These are phyloP conservation scores for Salpingus planirostris DNA, from an alignment of 2,888 invertebrate genomes.

Conservation along the genomic window DNA sequence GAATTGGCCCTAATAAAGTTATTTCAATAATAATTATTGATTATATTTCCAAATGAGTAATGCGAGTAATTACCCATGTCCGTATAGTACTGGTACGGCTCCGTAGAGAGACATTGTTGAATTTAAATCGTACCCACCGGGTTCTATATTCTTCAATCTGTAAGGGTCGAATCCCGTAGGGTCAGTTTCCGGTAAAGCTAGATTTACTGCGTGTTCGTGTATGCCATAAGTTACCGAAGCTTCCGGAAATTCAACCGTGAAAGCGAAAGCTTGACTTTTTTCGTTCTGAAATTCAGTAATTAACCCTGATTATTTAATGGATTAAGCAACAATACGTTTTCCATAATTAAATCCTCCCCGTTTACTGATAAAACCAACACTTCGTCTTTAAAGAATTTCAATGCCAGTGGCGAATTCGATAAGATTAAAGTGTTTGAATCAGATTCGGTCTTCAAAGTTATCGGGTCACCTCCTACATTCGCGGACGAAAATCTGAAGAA, in stretches of 20 bases:
- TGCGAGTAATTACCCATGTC: constrained; percentile 68
- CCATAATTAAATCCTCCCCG: background rate
- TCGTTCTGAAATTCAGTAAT: background rate
- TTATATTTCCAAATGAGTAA: no score
- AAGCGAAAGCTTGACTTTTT: constrained; percentile 3
- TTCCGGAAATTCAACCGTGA: constrained; percentile 4
- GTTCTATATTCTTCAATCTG: constrained; percentile 85
- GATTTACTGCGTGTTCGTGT: constrained; percentile 86
- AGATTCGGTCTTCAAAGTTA: background rate
- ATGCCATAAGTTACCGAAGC: constrained; percentile 39
- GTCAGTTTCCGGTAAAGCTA: constrained; percentile 72
- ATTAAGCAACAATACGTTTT: no score
- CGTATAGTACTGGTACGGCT: constrained; percentile 78
- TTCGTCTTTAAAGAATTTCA: background rate
- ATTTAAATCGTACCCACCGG: constrained; percentile 89
- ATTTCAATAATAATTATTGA: background rate
- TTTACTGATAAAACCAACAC: background rate
- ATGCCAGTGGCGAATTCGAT: background rate
- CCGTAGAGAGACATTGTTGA: constrained; percentile 58
- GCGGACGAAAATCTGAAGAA: background rate
- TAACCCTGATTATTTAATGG: no score
- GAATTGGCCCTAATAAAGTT: constrained; percentile 30
- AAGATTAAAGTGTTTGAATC: background rate
- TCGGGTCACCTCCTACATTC: background rate
- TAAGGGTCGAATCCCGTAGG: constrained; percentile 62